Conservation (phyloP, 2,797 vertebrate genomes). For the Spatula clypeata region DNA sequence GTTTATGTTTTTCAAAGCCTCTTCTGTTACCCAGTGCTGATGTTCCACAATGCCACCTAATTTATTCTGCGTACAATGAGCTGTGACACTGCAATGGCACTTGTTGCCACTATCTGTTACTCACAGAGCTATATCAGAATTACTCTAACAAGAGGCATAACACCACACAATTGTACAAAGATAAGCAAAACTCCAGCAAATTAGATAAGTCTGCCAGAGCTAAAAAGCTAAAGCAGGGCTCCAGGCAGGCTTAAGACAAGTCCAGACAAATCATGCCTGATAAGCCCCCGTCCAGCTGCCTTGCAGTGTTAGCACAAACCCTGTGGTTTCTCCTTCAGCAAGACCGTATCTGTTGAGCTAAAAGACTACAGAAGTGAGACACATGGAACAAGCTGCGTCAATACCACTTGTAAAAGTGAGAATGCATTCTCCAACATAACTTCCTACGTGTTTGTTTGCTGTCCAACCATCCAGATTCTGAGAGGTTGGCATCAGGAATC, state of each 20-base stretch:
- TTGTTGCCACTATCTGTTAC: background rate
- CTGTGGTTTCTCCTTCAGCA: background rate
- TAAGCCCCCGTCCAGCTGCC: background rate
- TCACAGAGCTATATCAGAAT: background rate
- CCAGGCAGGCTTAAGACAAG: background rate
- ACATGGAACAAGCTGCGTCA: background rate
- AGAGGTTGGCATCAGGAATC: background rate
- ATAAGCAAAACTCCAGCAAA: conserved; percentile 6
- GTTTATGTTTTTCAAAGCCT: background rate
- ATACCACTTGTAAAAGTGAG: background rate
- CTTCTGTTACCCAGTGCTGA: background rate
- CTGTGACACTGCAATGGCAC: background rate
- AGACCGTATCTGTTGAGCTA: background rate
- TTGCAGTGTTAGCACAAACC: background rate
- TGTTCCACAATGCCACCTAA: background rate
- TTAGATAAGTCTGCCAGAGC: background rate
- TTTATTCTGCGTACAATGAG: background rate
- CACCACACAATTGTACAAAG: background rate
- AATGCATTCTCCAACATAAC: background rate
- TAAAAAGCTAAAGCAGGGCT: background rate
- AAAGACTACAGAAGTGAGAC: background rate
- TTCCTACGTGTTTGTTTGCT: background rate
- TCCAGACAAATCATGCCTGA: background rate
- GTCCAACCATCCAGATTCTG: background rate
- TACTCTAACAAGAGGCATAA: background rate